phyloP scores from a whole-genome alignment of 2,888 invertebrate species.

The Mycogona germanica region DNA sequence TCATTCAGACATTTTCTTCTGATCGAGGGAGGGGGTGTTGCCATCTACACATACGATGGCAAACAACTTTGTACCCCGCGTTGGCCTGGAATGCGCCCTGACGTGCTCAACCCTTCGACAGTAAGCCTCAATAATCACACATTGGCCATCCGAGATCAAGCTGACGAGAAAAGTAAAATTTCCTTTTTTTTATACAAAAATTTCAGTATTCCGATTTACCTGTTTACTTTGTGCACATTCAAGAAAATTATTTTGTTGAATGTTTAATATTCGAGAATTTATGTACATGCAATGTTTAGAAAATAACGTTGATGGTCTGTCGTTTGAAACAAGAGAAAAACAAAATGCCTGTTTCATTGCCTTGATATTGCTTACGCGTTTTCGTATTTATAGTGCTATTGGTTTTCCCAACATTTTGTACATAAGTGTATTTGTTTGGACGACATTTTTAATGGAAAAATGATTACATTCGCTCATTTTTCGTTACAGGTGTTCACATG shows the following conservation, averaged over 20 bases:
- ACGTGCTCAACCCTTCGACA: slow-evolving; percentile 58
- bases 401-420: no score
- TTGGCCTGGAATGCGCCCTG: slow-evolving; percentile 72
- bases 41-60: slow-evolving; percentile 88
- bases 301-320: no score
- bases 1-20: slow-evolving; percentile 68
- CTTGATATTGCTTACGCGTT: not conserved
- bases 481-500: slow-evolving; percentile 56
- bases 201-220: slow-evolving; percentile 3
- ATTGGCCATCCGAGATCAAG: slow-evolving; percentile 70
- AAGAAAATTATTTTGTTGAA: not conserved
- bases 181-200: not conserved
- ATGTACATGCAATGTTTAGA: no score
- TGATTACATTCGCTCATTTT: no score
- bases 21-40: slow-evolving; percentile 69
- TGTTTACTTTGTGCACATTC: not conserved
- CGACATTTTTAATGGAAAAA: no score
- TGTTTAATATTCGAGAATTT: no score
- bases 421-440: no score
- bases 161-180: slow-evolving; percentile 59
- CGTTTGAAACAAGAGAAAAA: no score
- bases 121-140: slow-evolving; percentile 77
- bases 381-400: no score
- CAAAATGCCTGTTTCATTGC: not conserved
- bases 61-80: slow-evolving; percentile 70